Percentiles rank a stretch among this genome's conserved stretches.
Evolutionary conservation across 2,113 vertebrate species (phyloP).

Genomic region (Balaenoptera acutorostrata): DNA sequence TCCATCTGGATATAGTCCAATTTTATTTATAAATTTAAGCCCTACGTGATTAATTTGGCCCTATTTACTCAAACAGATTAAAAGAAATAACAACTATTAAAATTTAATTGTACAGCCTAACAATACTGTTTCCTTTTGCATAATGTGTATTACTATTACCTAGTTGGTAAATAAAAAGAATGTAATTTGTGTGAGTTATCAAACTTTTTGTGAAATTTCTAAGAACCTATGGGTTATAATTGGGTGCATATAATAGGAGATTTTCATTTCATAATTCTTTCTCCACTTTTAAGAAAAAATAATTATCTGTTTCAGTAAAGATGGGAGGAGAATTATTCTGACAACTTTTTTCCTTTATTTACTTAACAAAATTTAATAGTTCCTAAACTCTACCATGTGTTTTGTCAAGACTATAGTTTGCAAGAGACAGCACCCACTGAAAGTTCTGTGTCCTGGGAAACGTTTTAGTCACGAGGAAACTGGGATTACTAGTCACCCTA

Average conservation of each 20-base stretch:
- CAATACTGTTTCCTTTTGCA: not conserved
- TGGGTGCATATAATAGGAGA: not conserved
- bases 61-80: constrained; percentile 12
- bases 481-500: not conserved
- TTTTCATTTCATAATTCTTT: not conserved
- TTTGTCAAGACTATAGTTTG: not conserved
- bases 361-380: not conserved
- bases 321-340: not conserved
- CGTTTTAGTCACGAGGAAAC: not conserved
- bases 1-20: not conserved
- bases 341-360: not conserved
- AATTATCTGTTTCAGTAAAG: not conserved
- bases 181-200: not conserved
- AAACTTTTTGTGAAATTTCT: not conserved
- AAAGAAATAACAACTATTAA: constrained; percentile 1
- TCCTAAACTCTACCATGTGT: not conserved
- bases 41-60: not conserved
- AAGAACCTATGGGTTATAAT: not conserved
- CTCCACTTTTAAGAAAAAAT: not conserved
- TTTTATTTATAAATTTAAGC: constrained; percentile 9
- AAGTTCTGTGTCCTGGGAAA: not conserved
- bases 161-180: not conserved
- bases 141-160: not conserved
- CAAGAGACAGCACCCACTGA: not conserved
- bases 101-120: not conserved